These are phyloP conservation scores for Argyresthia goedartella DNA, from an alignment of 2,888 invertebrate genomes.

Conservation along the genomic window DNA sequence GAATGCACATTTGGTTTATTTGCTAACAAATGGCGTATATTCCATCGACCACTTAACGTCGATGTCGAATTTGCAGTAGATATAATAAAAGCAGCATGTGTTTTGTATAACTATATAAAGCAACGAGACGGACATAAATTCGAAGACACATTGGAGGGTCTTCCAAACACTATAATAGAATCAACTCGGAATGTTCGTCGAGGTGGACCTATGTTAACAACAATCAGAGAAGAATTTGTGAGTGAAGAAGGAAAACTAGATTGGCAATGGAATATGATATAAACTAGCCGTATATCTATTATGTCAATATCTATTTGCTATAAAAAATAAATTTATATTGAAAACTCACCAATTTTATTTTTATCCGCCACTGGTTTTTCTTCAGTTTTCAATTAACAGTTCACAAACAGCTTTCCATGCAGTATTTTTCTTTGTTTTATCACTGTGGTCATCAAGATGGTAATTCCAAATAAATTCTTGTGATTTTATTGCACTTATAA, in stretches of 20 bases:
- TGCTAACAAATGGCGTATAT: constrained; percentile 9
- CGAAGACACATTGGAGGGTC: neutral
- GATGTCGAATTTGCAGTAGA: constrained; percentile 6
- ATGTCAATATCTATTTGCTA: constrained; percentile 10
- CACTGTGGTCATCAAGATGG: constrained; percentile 16
- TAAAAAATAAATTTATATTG: constrained; percentile 1
- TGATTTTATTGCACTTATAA: constrained; percentile 16
- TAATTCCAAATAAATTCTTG: constrained; percentile 17
- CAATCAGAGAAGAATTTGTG: constrained; percentile 19
- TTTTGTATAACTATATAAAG: constrained; percentile 1
- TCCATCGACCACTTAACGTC: constrained; percentile 9
- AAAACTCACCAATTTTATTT: constrained; percentile 15
- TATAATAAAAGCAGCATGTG: constrained; percentile 9
- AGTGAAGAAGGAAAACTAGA: constrained; percentile 19
- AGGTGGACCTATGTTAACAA: constrained; percentile 18
- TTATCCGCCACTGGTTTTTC: constrained; percentile 15
- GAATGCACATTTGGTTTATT: constrained; percentile 19
- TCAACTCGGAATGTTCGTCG: constrained; percentile 15
- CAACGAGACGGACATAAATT: neutral
- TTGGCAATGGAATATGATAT: constrained; percentile 19
- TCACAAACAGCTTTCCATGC: constrained; percentile 19
- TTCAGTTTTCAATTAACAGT: constrained; percentile 17
- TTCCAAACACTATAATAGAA: constrained; percentile 9
- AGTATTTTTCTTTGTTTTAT: constrained; percentile 18
- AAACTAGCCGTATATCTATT: constrained; percentile 11